Percentiles rank a stretch among this genome's conserved stretches.
Evolutionary conservation across 2,797 vertebrate genomes (phyloP).

Genomic region (Sebastes melanostomus): DNA sequence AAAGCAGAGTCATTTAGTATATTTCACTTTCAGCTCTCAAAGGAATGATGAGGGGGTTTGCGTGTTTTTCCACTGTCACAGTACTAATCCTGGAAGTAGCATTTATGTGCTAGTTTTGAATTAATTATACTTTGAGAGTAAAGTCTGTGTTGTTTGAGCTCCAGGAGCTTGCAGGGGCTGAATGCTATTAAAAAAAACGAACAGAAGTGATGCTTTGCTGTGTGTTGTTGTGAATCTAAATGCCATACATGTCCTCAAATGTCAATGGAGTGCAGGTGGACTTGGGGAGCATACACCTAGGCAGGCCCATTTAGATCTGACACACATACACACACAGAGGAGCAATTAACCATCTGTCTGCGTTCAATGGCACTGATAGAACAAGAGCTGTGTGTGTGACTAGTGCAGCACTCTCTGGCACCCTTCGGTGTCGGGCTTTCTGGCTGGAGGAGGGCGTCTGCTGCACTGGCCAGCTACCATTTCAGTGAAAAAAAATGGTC

Average conservation of each 20-base stretch:
- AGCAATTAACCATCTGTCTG: constrained; percentile 71
- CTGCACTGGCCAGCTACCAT: constrained; percentile 53
- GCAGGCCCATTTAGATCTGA: constrained; percentile 48
- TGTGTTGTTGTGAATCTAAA: constrained; percentile 21
- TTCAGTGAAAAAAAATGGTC: constrained; percentile 37
- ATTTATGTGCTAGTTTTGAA: constrained; percentile 54
- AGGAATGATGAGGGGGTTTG: constrained; percentile 59
- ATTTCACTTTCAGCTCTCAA: constrained; percentile 57
- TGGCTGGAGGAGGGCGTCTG: constrained; percentile 59
- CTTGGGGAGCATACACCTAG: constrained; percentile 27
- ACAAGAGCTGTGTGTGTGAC: constrained; percentile 38
- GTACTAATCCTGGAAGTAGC: constrained; percentile 38
- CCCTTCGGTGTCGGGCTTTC: constrained; percentile 54
- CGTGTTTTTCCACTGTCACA: constrained; percentile 44
- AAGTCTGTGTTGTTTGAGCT: constrained; percentile 37
- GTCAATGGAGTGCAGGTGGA: constrained; percentile 36
- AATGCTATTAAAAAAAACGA: background rate
- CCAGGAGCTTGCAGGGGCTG: background rate
- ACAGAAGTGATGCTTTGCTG: background rate
- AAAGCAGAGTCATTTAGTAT: constrained; percentile 61
- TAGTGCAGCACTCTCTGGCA: constrained; percentile 52
- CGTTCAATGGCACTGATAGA: constrained; percentile 54
- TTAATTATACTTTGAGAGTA: constrained; percentile 45
- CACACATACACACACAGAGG: constrained; percentile 34
- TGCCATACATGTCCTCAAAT: constrained; percentile 25